These are phyloP conservation scores for Phoxinus dragarum DNA, from an alignment of 2,797 vertebrate species.

Conservation along the genomic window DNA sequence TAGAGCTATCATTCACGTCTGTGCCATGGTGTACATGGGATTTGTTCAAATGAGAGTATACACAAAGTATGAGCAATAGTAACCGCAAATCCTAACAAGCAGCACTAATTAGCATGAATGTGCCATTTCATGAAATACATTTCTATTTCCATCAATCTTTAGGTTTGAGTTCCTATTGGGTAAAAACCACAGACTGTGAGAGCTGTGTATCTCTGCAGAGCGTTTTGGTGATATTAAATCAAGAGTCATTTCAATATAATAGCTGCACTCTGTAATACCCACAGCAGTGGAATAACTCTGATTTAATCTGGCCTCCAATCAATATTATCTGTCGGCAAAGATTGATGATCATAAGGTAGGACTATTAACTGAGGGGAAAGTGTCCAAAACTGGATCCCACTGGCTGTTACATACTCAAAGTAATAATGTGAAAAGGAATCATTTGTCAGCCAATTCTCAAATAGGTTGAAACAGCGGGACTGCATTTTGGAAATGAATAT, in stretches of 20 bases:
- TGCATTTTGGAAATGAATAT: constrained; percentile 82
- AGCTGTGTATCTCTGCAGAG: constrained; percentile 11
- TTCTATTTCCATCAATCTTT: constrained; percentile 14
- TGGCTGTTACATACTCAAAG: constrained; percentile 70
- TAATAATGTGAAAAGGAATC: constrained; percentile 74
- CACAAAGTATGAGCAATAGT: background rate
- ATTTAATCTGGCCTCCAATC: constrained; percentile 80
- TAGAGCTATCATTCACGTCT: background rate
- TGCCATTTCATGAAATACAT: background rate
- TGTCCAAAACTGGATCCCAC: constrained; percentile 73
- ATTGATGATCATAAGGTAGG: constrained; percentile 81
- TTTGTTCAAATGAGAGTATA: constrained; percentile 1
- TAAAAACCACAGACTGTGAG: background rate
- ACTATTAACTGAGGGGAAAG: constrained; percentile 77
- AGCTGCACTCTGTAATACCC: constrained; percentile 77
- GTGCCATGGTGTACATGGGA: background rate
- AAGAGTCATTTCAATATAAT: constrained; percentile 74
- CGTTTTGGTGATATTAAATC: constrained; percentile 68
- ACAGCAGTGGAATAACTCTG: constrained; percentile 77
- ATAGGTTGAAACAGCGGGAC: constrained; percentile 72
- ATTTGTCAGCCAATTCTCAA: constrained; percentile 80
- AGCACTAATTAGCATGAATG: background rate
- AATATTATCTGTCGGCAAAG: constrained; percentile 80
- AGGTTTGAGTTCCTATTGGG: background rate
- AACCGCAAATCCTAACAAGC: background rate